These are phyloP conservation scores for Orthonyx spaldingii DNA, from an alignment of 2,113 vertebrate genomes.

Conservation along the genomic window DNA sequence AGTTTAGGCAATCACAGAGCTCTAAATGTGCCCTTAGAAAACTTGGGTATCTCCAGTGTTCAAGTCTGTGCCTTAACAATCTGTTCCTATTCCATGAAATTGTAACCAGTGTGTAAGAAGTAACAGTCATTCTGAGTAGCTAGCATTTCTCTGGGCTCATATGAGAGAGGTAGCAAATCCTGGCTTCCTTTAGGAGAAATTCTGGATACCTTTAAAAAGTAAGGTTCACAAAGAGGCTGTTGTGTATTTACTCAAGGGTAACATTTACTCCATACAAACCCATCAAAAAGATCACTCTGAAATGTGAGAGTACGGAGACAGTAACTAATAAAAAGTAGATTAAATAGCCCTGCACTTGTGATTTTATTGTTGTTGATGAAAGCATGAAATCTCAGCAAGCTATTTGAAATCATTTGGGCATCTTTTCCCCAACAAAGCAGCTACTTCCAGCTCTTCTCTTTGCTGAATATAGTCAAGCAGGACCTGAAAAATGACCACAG, in stretches of 20 bases:
- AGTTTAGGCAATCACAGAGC: not conserved
- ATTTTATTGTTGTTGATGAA: not conserved
- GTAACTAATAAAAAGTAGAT: not conserved
- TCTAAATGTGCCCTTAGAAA: not conserved
- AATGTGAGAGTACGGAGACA: not conserved
- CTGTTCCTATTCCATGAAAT: not conserved
- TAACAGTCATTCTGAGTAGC: not conserved
- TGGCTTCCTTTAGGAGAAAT: not conserved
- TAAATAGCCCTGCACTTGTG: not conserved
- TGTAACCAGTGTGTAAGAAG: not conserved
- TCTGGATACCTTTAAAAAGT: not conserved
- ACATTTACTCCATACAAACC: not conserved
- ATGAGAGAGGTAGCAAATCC: not conserved
- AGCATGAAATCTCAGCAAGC: not conserved
- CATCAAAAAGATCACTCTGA: not conserved
- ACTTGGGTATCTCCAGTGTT: not conserved
- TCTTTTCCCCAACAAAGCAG: not conserved
- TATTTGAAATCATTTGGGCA: not conserved
- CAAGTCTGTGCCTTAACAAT: not conserved
- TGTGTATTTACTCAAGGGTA: not conserved
- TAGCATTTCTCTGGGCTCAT: not conserved
- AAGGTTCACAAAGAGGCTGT: not conserved
- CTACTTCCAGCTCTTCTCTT: not conserved
- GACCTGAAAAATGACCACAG: not conserved
- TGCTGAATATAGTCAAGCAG: not conserved